Percentiles rank a stretch among this genome's conserved stretches.
Evolutionary conservation across 2,888 invertebrate species (phyloP).

Genomic region (Kryphioiulus occultus): DNA sequence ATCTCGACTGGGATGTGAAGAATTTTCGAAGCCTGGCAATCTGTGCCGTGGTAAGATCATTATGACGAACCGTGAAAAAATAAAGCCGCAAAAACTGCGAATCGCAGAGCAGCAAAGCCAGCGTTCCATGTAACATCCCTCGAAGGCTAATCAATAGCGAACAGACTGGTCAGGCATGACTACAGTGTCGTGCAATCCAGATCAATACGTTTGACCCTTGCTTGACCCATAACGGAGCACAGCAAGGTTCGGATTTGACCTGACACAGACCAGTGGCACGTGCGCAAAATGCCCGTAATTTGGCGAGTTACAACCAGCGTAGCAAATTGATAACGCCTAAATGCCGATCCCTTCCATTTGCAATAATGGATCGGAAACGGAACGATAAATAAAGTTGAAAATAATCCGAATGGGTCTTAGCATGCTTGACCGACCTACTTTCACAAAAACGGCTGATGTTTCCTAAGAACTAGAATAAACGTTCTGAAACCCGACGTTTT

Average conservation of each 20-base stretch:
- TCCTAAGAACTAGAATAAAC: neutral
- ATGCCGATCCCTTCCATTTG: neutral
- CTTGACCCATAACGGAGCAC: neutral
- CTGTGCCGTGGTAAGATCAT: neutral
- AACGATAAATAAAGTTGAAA: neutral
- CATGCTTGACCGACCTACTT: neutral
- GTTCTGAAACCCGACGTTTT: neutral
- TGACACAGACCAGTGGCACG: neutral
- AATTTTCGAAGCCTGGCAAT: too few relatives aligned
- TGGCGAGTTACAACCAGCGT: neutral
- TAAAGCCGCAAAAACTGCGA: neutral
- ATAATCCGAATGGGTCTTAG: neutral
- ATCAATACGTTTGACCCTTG: constrained; percentile 25
- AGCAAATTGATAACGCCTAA: neutral
- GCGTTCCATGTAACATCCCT: neutral
- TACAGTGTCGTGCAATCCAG: neutral
- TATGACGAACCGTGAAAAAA: neutral
- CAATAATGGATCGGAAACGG: neutral
- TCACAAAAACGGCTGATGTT: neutral
- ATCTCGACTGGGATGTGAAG: too few relatives aligned
- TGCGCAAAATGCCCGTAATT: neutral
- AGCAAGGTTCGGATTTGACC: neutral
- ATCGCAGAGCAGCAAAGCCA: neutral
- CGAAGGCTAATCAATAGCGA: constrained; percentile 2
- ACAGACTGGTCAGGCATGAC: constrained; percentile 25